phyloP scores from a whole-genome alignment of 1,140 invertebrate genomes.

The Eupristina koningsbergeri region DNA sequence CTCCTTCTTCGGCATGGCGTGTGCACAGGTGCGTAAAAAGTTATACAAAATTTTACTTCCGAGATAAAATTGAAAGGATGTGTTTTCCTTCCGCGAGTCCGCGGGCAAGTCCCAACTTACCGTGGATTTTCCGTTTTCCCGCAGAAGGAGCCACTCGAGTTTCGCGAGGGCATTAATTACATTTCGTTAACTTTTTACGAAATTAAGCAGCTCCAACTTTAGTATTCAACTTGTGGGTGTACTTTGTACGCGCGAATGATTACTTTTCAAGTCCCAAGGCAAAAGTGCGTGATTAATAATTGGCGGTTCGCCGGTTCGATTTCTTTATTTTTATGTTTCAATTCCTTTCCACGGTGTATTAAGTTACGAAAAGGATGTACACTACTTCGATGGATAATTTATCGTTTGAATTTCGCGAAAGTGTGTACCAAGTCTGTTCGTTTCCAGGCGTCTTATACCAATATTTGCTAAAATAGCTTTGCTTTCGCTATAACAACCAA shows the following conservation, averaged over 20 bases:
- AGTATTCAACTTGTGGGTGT: not conserved
- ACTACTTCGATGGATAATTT: not conserved
- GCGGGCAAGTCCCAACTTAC: no score
- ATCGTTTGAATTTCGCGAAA: not conserved
- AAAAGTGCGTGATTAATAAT: not conserved
- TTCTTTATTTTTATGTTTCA: not conserved
- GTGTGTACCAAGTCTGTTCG: not conserved
- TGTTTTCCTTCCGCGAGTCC: not conserved
- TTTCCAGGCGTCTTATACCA: not conserved
- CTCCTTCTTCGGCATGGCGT: no score
- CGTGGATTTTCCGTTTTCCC: not conserved
- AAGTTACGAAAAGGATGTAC: not conserved
- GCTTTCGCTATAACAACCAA: not conserved
- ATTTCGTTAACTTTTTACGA: constrained; percentile 11
- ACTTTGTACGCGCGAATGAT: not conserved
- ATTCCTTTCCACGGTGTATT: not conserved
- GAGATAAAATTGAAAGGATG: not conserved
- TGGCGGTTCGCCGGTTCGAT: not conserved
- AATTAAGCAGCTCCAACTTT: not conserved
- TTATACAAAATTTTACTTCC: not conserved
- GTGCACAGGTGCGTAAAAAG: not conserved
- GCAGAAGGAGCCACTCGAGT: not conserved
- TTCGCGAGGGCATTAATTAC: constrained; percentile 7
- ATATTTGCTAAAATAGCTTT: not conserved
- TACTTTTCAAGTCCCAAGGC: not conserved